phyloP scores from a whole-genome alignment of 1,140 invertebrate species.

The Paramacrobiotus metropolitanus region DNA sequence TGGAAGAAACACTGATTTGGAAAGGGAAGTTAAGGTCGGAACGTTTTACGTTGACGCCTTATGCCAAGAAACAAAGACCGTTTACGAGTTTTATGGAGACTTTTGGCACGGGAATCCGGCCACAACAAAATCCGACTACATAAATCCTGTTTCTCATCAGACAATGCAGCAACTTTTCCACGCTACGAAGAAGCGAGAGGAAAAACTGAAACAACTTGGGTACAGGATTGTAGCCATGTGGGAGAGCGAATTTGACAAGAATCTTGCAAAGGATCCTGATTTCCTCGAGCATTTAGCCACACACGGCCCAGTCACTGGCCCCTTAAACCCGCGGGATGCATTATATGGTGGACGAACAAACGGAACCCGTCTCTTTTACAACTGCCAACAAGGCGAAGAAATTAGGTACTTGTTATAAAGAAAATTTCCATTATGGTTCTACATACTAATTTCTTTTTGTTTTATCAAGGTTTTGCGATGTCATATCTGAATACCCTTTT shows the following conservation, averaged over 20 bases:
- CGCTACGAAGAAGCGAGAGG: neutral
- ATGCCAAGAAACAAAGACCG: neutral
- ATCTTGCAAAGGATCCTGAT: neutral
- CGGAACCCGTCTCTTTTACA: neutral
- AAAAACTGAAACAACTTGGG: neutral
- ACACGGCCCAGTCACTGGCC: neutral
- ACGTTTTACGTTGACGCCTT: neutral
- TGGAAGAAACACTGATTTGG: neutral
- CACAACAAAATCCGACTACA: neutral
- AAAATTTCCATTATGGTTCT: neutral
- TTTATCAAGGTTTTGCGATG: neutral
- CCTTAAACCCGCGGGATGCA: neutral
- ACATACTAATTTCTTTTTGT: too few relatives aligned
- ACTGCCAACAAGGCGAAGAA: neutral
- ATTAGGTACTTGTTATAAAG: neutral
- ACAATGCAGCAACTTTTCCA: neutral
- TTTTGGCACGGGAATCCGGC: neutral
- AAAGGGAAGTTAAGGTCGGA: neutral
- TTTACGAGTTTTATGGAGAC: neutral
- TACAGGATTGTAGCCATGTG: neutral
- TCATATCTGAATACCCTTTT: neutral
- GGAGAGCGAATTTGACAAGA: neutral
- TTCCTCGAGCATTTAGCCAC: neutral
- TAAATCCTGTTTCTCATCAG: neutral
- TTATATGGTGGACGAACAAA: neutral